phyloP scores from a whole-genome alignment of 2,888 invertebrate genomes.

The Odontocerum albicorne region DNA sequence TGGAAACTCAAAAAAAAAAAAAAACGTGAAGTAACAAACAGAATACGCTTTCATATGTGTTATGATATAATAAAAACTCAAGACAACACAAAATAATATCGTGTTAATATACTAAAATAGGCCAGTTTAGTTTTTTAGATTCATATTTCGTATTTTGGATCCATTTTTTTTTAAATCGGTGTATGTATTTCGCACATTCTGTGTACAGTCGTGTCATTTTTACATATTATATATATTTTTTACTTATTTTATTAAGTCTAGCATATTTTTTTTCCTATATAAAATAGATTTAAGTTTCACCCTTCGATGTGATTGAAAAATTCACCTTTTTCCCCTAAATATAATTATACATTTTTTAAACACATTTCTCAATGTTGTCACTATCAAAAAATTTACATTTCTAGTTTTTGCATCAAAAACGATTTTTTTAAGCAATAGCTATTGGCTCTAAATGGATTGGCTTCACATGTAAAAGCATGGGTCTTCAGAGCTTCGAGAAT shows the following conservation, averaged over 20 bases:
- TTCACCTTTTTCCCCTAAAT: neutral
- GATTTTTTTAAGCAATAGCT: neutral
- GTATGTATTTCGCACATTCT: conserved; percentile 26
- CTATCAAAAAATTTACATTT: neutral
- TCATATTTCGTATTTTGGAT: conserved; percentile 29
- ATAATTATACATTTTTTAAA: neutral
- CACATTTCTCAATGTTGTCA: neutral
- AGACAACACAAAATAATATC: too few relatives aligned
- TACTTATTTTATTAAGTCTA: conserved; percentile 5
- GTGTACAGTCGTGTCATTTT: conserved; percentile 17
- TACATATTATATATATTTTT: conserved; percentile 7
- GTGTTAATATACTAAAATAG: too few relatives aligned
- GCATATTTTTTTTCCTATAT: neutral
- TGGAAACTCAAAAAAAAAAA: neutral
- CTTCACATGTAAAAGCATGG: conserved; percentile 6
- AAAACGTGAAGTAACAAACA: neutral
- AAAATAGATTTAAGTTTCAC: conserved; percentile 11
- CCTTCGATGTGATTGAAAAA: conserved; percentile 1
- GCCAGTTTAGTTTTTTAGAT: conserved; percentile 31
- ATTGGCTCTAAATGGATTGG: conserved; percentile 8
- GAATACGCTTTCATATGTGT: too few relatives aligned
- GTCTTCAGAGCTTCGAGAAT: neutral
- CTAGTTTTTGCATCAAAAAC: neutral
- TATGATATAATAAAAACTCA: too few relatives aligned
- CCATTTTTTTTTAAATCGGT: conserved; percentile 29